Evolutionary conservation across 2,113 vertebrate species (phyloP).

Genomic region (Apodemus sylvaticus): DNA sequence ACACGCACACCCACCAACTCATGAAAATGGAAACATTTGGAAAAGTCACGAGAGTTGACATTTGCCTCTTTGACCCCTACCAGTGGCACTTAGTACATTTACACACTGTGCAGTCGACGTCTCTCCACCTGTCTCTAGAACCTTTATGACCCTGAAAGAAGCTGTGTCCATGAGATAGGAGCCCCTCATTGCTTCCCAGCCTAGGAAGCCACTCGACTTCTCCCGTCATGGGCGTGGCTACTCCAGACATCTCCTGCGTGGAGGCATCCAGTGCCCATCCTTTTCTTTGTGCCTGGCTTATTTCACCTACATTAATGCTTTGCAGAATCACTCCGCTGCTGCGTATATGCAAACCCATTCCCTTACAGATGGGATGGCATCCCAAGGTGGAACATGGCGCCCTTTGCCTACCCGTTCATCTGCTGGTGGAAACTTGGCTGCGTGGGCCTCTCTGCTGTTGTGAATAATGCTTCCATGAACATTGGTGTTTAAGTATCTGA

Average conservation of each 20-base stretch:
- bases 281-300: neutral
- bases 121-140: neutral
- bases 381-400: too few species aligned
- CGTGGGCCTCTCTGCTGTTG: neutral
- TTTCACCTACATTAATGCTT: neutral
- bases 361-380: neutral
- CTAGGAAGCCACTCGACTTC: neutral
- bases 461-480: too few species aligned
- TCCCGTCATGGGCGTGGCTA: neutral
- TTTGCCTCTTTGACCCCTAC: neutral
- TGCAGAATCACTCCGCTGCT: neutral
- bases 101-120: neutral
- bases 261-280: neutral
- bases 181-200: neutral
- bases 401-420: neutral
- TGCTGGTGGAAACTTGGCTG: neutral
- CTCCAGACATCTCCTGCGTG: neutral
- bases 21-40: neutral
- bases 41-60: neutral
- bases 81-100: neutral
- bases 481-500: neutral
- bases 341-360: neutral
- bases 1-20: too few species aligned
- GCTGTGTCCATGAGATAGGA: neutral
- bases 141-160: neutral